Percentiles rank a stretch among this genome's conserved stretches.
Evolutionary conservation across 2,113 vertebrate genomes (phyloP).

Genomic region (Chitala chitala): DNA sequence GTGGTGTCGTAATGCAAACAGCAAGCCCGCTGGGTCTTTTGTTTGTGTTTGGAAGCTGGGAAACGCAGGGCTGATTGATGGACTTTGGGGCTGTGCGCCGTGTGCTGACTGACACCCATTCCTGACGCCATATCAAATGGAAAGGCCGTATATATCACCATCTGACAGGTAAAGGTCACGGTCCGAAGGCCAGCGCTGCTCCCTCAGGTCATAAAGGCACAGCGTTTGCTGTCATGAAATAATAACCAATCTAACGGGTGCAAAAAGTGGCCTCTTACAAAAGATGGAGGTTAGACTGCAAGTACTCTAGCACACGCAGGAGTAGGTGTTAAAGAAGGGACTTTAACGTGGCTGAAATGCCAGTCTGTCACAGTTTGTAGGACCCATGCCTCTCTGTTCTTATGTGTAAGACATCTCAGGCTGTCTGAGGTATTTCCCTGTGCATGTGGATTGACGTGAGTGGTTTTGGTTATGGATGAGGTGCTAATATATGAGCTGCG

Average conservation of each 20-base stretch:
- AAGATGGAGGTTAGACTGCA: neutral
- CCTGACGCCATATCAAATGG: slow-evolving; percentile 25
- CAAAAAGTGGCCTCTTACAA: neutral
- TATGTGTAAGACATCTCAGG: too few species aligned
- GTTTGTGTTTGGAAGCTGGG: slow-evolving; percentile 25
- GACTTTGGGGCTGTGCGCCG: slow-evolving; percentile 3
- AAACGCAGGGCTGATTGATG: slow-evolving; percentile 20
- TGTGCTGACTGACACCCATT: slow-evolving; percentile 29
- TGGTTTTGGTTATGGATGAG: too few species aligned
- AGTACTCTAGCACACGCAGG: neutral
- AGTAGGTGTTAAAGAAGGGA: neutral
- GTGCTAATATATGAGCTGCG: too few species aligned
- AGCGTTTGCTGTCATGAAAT: neutral
- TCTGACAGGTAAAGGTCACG: slow-evolving; percentile 39
- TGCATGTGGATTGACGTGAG: too few species aligned
- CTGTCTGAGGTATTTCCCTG: too few species aligned
- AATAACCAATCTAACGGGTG: neutral
- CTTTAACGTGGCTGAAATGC: neutral
- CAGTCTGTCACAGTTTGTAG: neutral
- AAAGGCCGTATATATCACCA: slow-evolving; percentile 38
- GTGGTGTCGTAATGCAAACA: slow-evolving; percentile 19
- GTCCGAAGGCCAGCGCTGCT: neutral
- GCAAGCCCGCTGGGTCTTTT: slow-evolving; percentile 23
- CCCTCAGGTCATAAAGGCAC: slow-evolving; percentile 14
- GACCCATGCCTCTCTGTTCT: too few species aligned